phyloP scores from a whole-genome alignment of 2,797 vertebrate genomes.

The Gymnothorax reevesii region DNA sequence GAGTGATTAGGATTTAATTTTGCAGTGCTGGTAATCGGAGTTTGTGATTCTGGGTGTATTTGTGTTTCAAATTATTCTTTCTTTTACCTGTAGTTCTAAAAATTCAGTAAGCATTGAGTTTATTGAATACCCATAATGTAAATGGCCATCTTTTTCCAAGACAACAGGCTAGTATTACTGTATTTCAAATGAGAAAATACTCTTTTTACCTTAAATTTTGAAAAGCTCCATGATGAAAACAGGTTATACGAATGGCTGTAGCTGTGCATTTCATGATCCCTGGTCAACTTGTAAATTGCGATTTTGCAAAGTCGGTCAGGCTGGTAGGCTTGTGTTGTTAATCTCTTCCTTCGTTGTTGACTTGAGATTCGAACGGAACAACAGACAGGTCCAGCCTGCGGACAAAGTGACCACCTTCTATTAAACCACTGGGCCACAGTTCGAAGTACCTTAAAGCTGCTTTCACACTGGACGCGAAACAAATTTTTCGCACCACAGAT shows the following conservation, averaged over 20 bases:
- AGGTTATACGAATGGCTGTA: too few relatives aligned
- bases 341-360: not conserved
- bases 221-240: too few relatives aligned
- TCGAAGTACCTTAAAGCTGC: too few relatives aligned
- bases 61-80: not conserved
- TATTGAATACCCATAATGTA: too few relatives aligned
- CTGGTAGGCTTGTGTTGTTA: not conserved
- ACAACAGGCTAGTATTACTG: too few relatives aligned
- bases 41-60: not conserved
- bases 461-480: too few relatives aligned
- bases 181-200: too few relatives aligned
- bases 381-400: not conserved
- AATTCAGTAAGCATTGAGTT: too few relatives aligned
- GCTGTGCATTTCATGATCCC: too few relatives aligned
- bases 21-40: not conserved
- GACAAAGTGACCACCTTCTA: not conserved
- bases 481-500: too few relatives aligned
- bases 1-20: not conserved
- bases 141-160: too few relatives aligned
- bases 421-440: not conserved
- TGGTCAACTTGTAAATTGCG: not conserved
- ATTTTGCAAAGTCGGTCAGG: not conserved
- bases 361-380: not conserved
- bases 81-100: not conserved
- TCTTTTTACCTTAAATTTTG: too few relatives aligned